Evolutionary conservation across 2,888 invertebrate species (phyloP).

Genomic region (Caenorhabditis auriculariae): DNA sequence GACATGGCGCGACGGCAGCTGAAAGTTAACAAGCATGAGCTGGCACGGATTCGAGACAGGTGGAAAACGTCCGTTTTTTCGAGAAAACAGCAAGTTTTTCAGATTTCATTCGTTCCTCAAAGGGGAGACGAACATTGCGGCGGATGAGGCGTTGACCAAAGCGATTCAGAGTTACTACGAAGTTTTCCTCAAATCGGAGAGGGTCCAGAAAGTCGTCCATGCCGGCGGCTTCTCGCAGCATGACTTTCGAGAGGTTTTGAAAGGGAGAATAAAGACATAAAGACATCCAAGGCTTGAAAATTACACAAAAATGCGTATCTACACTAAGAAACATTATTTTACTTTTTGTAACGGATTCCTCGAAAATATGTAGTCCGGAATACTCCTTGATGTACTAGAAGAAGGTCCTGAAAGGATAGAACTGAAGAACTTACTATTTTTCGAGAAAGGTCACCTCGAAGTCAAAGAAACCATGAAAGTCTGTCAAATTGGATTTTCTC

Average conservation of each 20-base stretch:
- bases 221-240: constrained; percentile 96
- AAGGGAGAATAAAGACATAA: background rate
- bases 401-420: too few species aligned
- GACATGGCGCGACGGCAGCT: constrained; percentile 92
- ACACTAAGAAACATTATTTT: background rate
- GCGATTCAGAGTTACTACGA: constrained; percentile 90
- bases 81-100: background rate
- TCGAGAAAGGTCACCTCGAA: too few species aligned
- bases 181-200: constrained; percentile 93
- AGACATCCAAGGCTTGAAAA: background rate
- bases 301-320: background rate
- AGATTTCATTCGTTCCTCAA: constrained; percentile 92
- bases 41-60: constrained; percentile 55
- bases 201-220: constrained; percentile 89
- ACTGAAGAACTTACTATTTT: too few species aligned
- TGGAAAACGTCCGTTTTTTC: constrained; percentile 1
- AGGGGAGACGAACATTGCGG: constrained; percentile 96
- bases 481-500: too few species aligned
- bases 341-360: background rate
- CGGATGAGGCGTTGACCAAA: constrained; percentile 97
- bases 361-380: background rate
- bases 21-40: constrained; percentile 91
- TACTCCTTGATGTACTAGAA: too few species aligned
- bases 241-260: constrained; percentile 88
- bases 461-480: too few species aligned